phyloP scores from a whole-genome alignment of 2,797 vertebrate genomes.

The Sus cebifrons region DNA sequence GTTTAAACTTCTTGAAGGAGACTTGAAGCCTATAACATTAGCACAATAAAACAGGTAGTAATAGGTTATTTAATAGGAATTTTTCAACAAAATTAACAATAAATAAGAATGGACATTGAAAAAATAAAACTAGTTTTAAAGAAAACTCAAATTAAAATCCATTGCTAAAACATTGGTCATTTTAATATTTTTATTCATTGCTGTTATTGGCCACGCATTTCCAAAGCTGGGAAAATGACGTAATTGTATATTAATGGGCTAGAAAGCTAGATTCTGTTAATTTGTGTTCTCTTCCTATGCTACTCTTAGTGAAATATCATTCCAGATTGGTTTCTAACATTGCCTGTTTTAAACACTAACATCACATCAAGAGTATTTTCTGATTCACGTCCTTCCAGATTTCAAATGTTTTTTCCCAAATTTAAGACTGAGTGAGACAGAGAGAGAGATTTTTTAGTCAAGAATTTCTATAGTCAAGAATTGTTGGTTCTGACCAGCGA shows the following conservation, averaged over 20 bases:
- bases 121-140: constrained; percentile 35
- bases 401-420: constrained; percentile 1
- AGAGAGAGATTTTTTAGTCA: neutral
- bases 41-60: no score
- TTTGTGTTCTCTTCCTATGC: constrained; percentile 26
- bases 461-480: neutral
- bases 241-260: constrained; percentile 52
- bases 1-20: no score
- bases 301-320: constrained; percentile 58
- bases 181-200: constrained; percentile 62
- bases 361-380: constrained; percentile 41
- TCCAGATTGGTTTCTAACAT: neutral
- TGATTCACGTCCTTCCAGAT: constrained; percentile 4
- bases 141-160: constrained; percentile 30
- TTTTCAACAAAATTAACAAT: constrained; percentile 42
- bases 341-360: constrained; percentile 24
- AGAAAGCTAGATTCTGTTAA: constrained; percentile 43
- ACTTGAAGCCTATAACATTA: no score
- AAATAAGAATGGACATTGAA: constrained; percentile 48
- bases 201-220: neutral
- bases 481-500: constrained; percentile 16
- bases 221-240: neutral
- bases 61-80: constrained; percentile 32
- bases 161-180: neutral
- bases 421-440: constrained; percentile 7